Evolutionary conservation across 2,888 invertebrate genomes (phyloP).

Genomic region (Acrobasis consociella): DNA sequence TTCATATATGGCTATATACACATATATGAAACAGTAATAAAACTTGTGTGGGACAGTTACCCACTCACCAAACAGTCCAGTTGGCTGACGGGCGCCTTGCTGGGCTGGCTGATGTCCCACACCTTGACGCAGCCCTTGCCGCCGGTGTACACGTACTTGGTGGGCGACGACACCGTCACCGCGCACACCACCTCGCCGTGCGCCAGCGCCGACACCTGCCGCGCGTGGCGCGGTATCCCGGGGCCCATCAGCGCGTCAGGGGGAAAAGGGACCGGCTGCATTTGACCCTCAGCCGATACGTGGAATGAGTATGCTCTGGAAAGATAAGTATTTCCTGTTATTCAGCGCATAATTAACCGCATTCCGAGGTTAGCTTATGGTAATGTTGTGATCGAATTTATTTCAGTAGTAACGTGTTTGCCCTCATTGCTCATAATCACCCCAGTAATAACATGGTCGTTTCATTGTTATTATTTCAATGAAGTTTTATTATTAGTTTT

Average conservation of each 20-base stretch:
- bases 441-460: constrained; percentile 1
- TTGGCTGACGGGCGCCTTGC: constrained; percentile 94
- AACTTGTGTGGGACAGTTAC: constrained; percentile 65
- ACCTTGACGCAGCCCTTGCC: constrained; percentile 99
- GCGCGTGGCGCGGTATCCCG: constrained; percentile 95
- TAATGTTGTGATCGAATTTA: neutral
- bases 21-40: constrained; percentile 32
- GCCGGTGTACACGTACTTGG: constrained; percentile 96
- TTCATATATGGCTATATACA: too few relatives aligned
- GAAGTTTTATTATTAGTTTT: constrained; percentile 3
- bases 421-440: neutral
- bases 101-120: constrained; percentile 97
- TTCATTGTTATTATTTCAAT: neutral
- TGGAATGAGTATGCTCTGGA: constrained; percentile 96
- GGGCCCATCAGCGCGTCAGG: constrained; percentile 96
- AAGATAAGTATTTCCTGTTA: constrained; percentile 25
- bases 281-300: constrained; percentile 93
- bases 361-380: neutral
- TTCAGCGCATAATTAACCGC: constrained; percentile 8
- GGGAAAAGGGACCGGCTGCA: constrained; percentile 97
- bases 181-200: constrained; percentile 99
- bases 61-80: constrained; percentile 93
- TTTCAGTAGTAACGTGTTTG: constrained; percentile 5
- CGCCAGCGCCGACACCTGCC: constrained; percentile 95
- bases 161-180: constrained; percentile 96